Evolutionary conservation across 2,797 vertebrate species (phyloP).

Genomic region (Sphenopsis melanotis): DNA sequence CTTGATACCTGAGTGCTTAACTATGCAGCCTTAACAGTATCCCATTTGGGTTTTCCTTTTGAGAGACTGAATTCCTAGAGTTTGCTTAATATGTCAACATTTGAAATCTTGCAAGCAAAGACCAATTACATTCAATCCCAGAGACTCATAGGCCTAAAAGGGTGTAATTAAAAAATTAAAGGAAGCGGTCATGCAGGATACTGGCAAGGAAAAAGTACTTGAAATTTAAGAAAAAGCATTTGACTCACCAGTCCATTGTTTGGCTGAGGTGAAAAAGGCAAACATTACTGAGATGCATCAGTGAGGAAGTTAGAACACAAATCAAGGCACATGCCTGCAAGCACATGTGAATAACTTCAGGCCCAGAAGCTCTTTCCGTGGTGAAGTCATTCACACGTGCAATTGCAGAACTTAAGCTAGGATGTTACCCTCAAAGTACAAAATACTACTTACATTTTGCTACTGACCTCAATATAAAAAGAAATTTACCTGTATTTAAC

Average conservation of each 20-base stretch:
- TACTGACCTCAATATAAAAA: neutral
- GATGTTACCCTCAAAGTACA: neutral
- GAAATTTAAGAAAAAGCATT: slow-evolving; percentile 47
- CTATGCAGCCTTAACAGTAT: neutral
- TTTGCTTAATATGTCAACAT: neutral
- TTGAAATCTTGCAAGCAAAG: neutral
- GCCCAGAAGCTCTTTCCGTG: neutral
- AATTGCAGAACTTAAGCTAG: neutral
- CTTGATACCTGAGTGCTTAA: slow-evolving; percentile 58
- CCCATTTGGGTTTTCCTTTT: neutral
- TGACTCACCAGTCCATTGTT: slow-evolving; percentile 74
- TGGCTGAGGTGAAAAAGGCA: slow-evolving; percentile 70
- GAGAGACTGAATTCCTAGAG: neutral
- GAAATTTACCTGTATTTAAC: neutral
- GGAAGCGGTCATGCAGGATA: slow-evolving; percentile 61
- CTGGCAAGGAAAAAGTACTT: neutral
- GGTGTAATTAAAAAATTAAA: slow-evolving; percentile 44
- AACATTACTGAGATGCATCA: slow-evolving; percentile 65
- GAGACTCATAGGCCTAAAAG: neutral
- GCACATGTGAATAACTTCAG: slow-evolving; percentile 55
- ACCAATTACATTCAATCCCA: slow-evolving; percentile 1
- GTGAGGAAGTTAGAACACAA: slow-evolving; percentile 44
- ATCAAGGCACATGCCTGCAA: slow-evolving; percentile 36
- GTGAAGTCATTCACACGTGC: slow-evolving; percentile 32
- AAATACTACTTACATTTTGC: neutral